phyloP scores from a whole-genome alignment of 1,140 invertebrate genomes.

The Micrasema longulum region DNA sequence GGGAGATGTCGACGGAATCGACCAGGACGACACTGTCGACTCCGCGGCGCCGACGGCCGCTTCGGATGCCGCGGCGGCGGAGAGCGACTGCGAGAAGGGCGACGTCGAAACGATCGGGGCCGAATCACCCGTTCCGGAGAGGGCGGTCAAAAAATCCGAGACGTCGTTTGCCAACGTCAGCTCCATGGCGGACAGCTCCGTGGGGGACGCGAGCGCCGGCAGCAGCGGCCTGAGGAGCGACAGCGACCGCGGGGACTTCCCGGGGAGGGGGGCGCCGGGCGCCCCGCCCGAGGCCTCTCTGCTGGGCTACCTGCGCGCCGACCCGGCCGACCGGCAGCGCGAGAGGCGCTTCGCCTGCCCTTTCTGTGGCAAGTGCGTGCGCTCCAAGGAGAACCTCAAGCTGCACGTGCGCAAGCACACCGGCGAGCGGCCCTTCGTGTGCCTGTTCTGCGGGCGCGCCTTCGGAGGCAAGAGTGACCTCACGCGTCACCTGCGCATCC shows the following conservation, averaged over 20 bases:
- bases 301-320: conserved; percentile 72
- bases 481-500: conserved; percentile 86
- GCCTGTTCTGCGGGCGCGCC: conserved; percentile 86
- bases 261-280: conserved; percentile 54
- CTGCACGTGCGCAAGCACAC: conserved; percentile 90
- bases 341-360: conserved; percentile 84
- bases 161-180: conserved; percentile 65
- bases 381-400: conserved; percentile 89
- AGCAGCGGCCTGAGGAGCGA: conserved; percentile 56
- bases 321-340: conserved; percentile 74
- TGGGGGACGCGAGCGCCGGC: conserved; percentile 62
- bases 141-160: conserved; percentile 37
- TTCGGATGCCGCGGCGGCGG: conserved; percentile 30
- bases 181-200: conserved; percentile 66
- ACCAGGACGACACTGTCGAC: conserved; percentile 79
- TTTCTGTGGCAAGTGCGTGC: conserved; percentile 89
- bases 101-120: conserved; percentile 49
- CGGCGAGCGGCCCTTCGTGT: conserved; percentile 88
- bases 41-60: conserved; percentile 63
- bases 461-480: conserved; percentile 90
- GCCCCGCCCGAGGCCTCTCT: conserved; percentile 72
- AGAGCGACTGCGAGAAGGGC: conserved; percentile 58
- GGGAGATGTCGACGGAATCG: conserved; percentile 62
- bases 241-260: conserved; percentile 20
- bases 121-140: conserved; percentile 53